These are phyloP conservation scores for Sparidentex hasta DNA, from an alignment of 2,797 vertebrate genomes.

Conservation along the genomic window DNA sequence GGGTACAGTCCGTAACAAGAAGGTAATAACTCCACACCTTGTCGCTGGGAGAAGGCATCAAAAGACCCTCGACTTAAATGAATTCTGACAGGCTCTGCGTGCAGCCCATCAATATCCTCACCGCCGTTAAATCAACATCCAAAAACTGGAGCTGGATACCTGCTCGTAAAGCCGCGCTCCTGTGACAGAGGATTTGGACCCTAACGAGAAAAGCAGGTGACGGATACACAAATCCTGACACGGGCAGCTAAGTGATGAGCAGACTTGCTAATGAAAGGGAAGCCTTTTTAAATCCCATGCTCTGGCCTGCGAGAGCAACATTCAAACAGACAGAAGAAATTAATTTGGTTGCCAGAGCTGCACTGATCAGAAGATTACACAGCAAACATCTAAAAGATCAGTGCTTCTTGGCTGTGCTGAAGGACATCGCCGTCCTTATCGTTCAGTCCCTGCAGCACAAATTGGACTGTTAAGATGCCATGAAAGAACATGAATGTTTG, in stretches of 20 bases:
- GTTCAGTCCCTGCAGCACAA: constrained; percentile 21
- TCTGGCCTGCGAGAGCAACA: constrained; percentile 16
- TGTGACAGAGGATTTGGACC: constrained; percentile 55
- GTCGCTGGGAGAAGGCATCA: constrained; percentile 55
- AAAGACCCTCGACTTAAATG: constrained; percentile 69
- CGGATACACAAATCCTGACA: constrained; percentile 43
- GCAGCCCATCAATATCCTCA: constrained; percentile 68
- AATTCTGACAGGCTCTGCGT: constrained; percentile 70
- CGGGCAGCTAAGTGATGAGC: constrained; percentile 30
- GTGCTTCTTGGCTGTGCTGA: constrained; percentile 37
- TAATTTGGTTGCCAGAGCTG: constrained; percentile 19
- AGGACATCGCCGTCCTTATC: constrained; percentile 54
- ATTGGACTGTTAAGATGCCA: constrained; percentile 11
- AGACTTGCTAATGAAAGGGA: constrained; percentile 56
- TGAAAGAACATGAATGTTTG: constrained; percentile 25
- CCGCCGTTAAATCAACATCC: constrained; percentile 68
- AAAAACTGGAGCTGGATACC: constrained; percentile 50
- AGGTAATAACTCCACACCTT: constrained; percentile 73
- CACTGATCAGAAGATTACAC: constrained; percentile 66
- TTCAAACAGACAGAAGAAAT: constrained; percentile 35
- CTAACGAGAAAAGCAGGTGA: constrained; percentile 52
- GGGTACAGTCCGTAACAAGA: constrained; percentile 34
- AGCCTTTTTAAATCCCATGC: constrained; percentile 40
- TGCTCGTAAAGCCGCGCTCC: constrained; percentile 51
- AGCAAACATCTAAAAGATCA: constrained; percentile 56